Evolutionary conservation across 2,113 vertebrate species (phyloP).

Genomic region (Pholis gunnellus): DNA sequence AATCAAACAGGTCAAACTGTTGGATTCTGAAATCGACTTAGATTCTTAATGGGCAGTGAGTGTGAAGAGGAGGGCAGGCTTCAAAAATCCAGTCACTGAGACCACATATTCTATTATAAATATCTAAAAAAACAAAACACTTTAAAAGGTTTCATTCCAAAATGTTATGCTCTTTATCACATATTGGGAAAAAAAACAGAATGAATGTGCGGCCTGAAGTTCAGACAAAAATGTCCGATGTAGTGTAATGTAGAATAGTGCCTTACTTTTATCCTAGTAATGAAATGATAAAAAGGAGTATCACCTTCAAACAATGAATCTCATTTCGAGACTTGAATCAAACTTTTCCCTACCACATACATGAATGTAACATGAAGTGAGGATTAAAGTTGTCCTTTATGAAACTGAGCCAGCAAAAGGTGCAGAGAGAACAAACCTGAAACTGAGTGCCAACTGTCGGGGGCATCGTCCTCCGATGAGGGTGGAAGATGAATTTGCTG

Average conservation of each 20-base stretch:
- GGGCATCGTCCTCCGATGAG: slow-evolving; percentile 89
- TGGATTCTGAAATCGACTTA: too few relatives aligned
- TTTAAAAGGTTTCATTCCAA: too few relatives aligned
- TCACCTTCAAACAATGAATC: background rate
- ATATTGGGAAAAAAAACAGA: too few relatives aligned
- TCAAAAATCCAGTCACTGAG: too few relatives aligned
- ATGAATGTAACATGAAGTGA: background rate
- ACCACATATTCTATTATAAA: too few relatives aligned
- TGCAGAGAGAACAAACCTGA: slow-evolving; percentile 84
- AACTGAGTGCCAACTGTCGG: slow-evolving; percentile 92
- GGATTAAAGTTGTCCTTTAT: background rate
- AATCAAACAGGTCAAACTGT: too few relatives aligned
- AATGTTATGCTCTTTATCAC: too few relatives aligned
- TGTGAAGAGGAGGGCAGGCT: too few relatives aligned
- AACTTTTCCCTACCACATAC: background rate
- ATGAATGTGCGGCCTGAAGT: too few relatives aligned
- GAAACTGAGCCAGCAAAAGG: background rate
- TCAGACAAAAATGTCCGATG: too few relatives aligned
- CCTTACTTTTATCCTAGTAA: background rate
- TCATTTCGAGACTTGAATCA: background rate
- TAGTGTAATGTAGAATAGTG: background rate
- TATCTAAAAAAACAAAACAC: too few relatives aligned
- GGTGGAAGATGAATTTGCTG: slow-evolving; percentile 88
- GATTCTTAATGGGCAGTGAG: too few relatives aligned
- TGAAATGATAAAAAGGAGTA: background rate